These are phyloP conservation scores for Bettongia penicillata DNA, from an alignment of 2,113 vertebrate species.

Conservation along the genomic window DNA sequence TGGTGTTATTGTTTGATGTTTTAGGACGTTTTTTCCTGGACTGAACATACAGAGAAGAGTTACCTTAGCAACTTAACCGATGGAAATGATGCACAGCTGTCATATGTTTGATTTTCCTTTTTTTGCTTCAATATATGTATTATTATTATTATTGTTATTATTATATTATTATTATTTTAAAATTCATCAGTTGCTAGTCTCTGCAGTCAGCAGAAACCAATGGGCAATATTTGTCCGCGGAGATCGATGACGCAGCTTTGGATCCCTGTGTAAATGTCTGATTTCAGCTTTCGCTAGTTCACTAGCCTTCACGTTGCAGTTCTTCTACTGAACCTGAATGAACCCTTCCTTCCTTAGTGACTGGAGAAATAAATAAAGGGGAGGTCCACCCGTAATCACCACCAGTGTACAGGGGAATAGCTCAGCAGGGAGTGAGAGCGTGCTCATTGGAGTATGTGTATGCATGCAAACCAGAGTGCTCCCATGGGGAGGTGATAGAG, in stretches of 20 bases:
- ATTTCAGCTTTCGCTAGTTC: constrained; percentile 71
- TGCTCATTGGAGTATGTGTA: background rate
- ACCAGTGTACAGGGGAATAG: background rate
- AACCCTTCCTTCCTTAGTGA: constrained; percentile 74
- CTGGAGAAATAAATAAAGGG: constrained; percentile 45
- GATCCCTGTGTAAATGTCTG: constrained; percentile 73
- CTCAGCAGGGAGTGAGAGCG: background rate
- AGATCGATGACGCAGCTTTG: constrained; percentile 74
- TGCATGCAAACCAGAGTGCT: background rate
- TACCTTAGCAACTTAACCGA: constrained; percentile 73
- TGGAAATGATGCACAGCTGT: constrained; percentile 78
- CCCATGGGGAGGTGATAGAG: background rate
- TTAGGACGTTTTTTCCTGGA: constrained; percentile 70
- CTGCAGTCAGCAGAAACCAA: constrained; percentile 88
- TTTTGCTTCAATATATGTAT: constrained; percentile 80
- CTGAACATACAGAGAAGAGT: constrained; percentile 80
- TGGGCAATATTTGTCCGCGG: constrained; percentile 93
- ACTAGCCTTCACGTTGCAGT: constrained; percentile 67
- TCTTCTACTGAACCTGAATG: constrained; percentile 84
- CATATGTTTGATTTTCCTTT: constrained; percentile 74
- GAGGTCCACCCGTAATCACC: constrained; percentile 62
- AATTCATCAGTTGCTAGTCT: constrained; percentile 86
- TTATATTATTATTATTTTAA: constrained; percentile 84
- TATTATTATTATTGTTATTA: constrained; percentile 85
- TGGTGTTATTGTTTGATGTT: constrained; percentile 65